Evolutionary conservation across 2,888 invertebrate species (phyloP).

Genomic region (Athripsodes cinereus): DNA sequence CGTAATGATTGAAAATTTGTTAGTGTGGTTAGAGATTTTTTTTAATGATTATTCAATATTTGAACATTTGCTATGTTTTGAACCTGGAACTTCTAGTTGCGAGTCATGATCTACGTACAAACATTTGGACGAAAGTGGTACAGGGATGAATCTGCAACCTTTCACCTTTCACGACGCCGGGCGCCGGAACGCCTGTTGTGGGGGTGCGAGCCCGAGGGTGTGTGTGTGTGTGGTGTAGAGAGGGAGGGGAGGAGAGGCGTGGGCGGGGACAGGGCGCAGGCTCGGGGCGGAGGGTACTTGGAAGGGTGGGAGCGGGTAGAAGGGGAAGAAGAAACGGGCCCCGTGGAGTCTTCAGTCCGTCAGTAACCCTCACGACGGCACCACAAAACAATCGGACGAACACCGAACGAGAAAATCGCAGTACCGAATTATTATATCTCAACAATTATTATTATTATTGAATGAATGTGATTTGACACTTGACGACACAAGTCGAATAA

Average conservation of each 20-base stretch:
- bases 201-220: conserved; percentile 23
- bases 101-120: too few species aligned
- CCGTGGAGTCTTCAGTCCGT: conserved; percentile 23
- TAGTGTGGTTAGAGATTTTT: too few species aligned
- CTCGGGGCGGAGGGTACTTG: conserved; percentile 29
- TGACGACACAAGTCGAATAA: background rate
- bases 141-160: conserved; percentile 19
- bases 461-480: conserved; percentile 26
- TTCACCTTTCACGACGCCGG: conserved; percentile 23
- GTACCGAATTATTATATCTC: background rate
- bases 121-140: background rate
- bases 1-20: too few species aligned
- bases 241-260: conserved; percentile 32
- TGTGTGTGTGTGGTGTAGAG: conserved; percentile 32
- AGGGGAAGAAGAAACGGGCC: conserved; percentile 29
- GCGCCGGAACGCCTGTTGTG: conserved; percentile 30
- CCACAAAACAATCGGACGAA: background rate
- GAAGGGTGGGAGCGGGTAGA: background rate
- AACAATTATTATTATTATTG: conserved; percentile 16
- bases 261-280: conserved; percentile 15
- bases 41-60: too few species aligned
- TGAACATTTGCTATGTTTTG: too few species aligned
- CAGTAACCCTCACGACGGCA: conserved; percentile 15
- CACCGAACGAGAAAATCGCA: conserved; percentile 1
- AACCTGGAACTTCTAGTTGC: too few species aligned